Base-by-base conservation (phyloP, 2,888 invertebrate genomes). In the Tiliacea citrago region DNA sequence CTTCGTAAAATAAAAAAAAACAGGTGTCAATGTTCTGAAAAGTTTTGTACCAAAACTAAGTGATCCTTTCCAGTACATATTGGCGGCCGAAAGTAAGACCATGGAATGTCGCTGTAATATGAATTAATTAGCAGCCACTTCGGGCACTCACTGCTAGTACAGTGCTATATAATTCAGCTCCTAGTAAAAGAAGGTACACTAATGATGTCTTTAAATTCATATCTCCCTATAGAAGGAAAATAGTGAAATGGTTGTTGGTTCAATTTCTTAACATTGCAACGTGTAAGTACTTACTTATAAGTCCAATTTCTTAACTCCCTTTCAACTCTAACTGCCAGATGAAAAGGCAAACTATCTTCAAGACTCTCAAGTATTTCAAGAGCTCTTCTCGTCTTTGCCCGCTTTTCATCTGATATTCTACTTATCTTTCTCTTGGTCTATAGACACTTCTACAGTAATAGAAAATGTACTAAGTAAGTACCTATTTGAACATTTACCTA, bases 281-380 rank as follows among this genome's bases (percentile, higher is more conserved):
- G 0, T 24, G 45, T 47, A 42, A 42, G 18, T 81, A 55, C n/a
- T 13, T 49, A 47, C n/a, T 63, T 68, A 70, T 47, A n/a, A 68
- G 35, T 57, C 2, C 51, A 70, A 78, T 81, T 68, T 61, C 51
- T 71, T 61, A 58, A 39, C 51, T 68, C 49, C 49, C 61, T 63
- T 72, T 83, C 35, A 42, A 58, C 13, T 68, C 8, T 45, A 58
- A 73, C 60, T 39, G 21, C 21, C 21, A 35, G 55, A 69, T 71
- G 71, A 72, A 84, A 77, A 45, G 62, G 53, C 62, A 72, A 81
- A 78, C 53, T 61, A 62, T 67, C 60, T 67, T 81, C 47, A 69
- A 63, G 68, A 66, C 24, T 29, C 60, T 66, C 18, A 18, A 61
- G 62, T 62, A 63, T 67, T 69, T 61, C 60, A 68, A 77, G 63